Evolutionary conservation across 2,113 vertebrate genomes (phyloP).

Genomic region (Climacteris rufus): DNA sequence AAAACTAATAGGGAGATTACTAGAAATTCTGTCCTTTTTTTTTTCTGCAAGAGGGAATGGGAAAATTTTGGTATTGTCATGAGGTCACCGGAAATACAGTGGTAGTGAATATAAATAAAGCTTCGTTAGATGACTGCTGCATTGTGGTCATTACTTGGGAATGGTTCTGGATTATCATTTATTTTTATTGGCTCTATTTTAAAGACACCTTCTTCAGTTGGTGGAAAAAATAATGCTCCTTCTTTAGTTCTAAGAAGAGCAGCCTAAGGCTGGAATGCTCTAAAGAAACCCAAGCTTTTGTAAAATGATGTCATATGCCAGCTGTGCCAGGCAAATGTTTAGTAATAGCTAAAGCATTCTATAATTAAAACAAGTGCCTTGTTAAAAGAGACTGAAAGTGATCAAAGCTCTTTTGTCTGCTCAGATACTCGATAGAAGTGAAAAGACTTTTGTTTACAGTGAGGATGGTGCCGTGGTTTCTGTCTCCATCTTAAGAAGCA

Average conservation of each 20-base stretch:
- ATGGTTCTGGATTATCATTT: slow-evolving; percentile 37
- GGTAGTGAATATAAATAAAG: neutral
- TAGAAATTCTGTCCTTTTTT: slow-evolving; percentile 12
- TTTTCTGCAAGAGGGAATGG: neutral
- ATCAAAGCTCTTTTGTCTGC: slow-evolving; percentile 62
- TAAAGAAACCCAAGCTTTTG: slow-evolving; percentile 47
- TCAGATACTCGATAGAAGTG: slow-evolving; percentile 46
- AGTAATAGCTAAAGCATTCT: slow-evolving; percentile 63
- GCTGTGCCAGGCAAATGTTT: slow-evolving; percentile 53
- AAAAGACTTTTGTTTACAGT: slow-evolving; percentile 15
- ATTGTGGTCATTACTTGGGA: slow-evolving; percentile 28
- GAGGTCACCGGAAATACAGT: slow-evolving; percentile 14
- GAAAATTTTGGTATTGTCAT: neutral
- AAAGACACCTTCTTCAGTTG: slow-evolving; percentile 42
- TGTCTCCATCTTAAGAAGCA: slow-evolving; percentile 14
- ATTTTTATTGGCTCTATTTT: slow-evolving; percentile 36
- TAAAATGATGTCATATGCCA: slow-evolving; percentile 49
- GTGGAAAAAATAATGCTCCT: neutral
- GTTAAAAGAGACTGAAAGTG: slow-evolving; percentile 57
- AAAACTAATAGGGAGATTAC: neutral
- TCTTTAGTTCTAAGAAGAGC: slow-evolving; percentile 49
- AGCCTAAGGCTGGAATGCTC: slow-evolving; percentile 43
- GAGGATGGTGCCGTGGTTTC: slow-evolving; percentile 41
- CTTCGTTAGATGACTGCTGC: slow-evolving; percentile 15
- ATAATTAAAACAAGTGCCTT: slow-evolving; percentile 68